Evolutionary conservation across 1,140 invertebrate species (phyloP).

Genomic region (Drosophila repletoides): DNA sequence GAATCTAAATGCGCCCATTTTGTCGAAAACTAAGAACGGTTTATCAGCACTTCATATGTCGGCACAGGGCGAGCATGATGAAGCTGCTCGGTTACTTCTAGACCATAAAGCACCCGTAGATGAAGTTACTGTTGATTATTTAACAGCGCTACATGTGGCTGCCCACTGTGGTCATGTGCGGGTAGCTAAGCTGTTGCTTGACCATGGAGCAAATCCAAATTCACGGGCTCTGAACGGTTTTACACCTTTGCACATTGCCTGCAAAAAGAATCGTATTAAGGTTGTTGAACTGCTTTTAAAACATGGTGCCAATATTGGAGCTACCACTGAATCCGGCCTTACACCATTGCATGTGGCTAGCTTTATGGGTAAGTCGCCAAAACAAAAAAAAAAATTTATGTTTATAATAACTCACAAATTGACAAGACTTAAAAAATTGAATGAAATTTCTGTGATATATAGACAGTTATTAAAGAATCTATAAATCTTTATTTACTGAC

Average conservation of each 20-base stretch:
- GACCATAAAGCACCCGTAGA: constrained; percentile 97
- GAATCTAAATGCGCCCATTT: constrained; percentile 95
- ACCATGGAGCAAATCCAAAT: constrained; percentile 97
- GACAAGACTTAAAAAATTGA: too few relatives aligned
- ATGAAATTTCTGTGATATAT: too few relatives aligned
- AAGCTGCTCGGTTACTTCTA: constrained; percentile 95
- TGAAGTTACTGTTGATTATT: constrained; percentile 98
- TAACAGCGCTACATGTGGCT: constrained; percentile 98
- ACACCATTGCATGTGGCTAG: constrained; percentile 98
- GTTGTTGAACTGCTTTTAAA: constrained; percentile 96
- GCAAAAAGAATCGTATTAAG: constrained; percentile 99
- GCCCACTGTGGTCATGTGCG: constrained; percentile 95
- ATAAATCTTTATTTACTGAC: neutral
- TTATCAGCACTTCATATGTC: constrained; percentile 96
- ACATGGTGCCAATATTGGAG: constrained; percentile 93
- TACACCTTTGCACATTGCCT: constrained; percentile 98
- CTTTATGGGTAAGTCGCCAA: constrained; percentile 91
- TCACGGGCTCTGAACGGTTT: constrained; percentile 98
- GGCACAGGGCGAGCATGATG: constrained; percentile 98
- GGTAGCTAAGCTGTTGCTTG: constrained; percentile 96
- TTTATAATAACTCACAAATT: too few relatives aligned
- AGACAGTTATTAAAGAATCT: neutral
- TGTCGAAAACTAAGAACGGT: constrained; percentile 99
- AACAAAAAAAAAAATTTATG: neutral
- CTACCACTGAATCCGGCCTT: constrained; percentile 90